phyloP scores from a whole-genome alignment of 2,888 invertebrate species.

The Cosmorhoe ocellata region DNA sequence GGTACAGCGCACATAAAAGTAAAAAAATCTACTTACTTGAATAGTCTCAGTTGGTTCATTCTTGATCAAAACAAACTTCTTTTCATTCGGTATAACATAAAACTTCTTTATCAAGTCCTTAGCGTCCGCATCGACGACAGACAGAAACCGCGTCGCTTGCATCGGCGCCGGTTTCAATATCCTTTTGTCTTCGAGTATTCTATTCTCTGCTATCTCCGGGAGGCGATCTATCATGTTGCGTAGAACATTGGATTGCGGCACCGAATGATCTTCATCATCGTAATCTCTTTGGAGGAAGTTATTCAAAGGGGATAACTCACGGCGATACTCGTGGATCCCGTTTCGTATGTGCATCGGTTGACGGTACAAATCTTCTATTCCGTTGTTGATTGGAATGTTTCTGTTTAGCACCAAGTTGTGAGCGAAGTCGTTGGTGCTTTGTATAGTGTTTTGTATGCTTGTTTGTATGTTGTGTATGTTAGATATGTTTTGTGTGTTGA shows the following conservation, averaged over 20 bases:
- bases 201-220: conserved; percentile 62
- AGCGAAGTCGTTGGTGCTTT: conserved; percentile 59
- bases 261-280: conserved; percentile 66
- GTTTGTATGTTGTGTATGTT: conserved; percentile 52
- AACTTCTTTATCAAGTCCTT: conserved; percentile 65
- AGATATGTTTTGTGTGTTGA: conserved; percentile 49
- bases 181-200: conserved; percentile 62
- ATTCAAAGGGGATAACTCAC: conserved; percentile 60
- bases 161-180: conserved; percentile 73
- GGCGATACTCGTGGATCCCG: conserved; percentile 67
- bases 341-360: conserved; percentile 55
- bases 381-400: conserved; percentile 58
- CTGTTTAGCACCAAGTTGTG: conserved; percentile 69
- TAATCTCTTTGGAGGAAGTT: conserved; percentile 72
- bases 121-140: conserved; percentile 61
- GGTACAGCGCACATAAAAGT: no score
- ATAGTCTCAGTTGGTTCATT: conserved; percentile 79
- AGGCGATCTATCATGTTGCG: conserved; percentile 57
- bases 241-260: conserved; percentile 54
- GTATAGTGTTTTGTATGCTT: conserved; percentile 54
- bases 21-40: conserved; percentile 57
- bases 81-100: conserved; percentile 79
- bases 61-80: conserved; percentile 86
- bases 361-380: conserved; percentile 64
- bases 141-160: conserved; percentile 60